Percentiles rank a stretch among this genome's conserved stretches.
These are phyloP conservation scores for Dorcus hopei DNA, from an alignment of 2,888 invertebrate genomes.

Conservation along the genomic window DNA sequence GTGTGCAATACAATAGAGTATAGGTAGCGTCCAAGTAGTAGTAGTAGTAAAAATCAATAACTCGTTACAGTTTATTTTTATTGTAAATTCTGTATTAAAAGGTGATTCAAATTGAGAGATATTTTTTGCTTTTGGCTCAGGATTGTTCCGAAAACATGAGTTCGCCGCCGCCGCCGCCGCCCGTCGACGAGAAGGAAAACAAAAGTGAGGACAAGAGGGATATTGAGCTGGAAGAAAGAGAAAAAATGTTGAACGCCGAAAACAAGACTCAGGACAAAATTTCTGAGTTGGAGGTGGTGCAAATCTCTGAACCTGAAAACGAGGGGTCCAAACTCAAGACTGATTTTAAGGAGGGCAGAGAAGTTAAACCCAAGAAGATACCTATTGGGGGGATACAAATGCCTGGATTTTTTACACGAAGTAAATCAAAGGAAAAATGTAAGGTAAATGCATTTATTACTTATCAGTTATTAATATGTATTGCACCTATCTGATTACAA, in stretches of 20 bases:
- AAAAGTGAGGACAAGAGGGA: constrained; percentile 64
- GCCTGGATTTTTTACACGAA: constrained; percentile 80
- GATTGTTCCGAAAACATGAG: constrained; percentile 8
- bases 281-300: constrained; percentile 29
- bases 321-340: constrained; percentile 54
- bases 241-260: constrained; percentile 60
- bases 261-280: constrained; percentile 56
- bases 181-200: constrained; percentile 22
- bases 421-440: constrained; percentile 69
- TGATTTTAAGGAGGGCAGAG: constrained; percentile 65
- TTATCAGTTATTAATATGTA: neutral
- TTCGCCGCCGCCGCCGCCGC: constrained; percentile 3
- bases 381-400: constrained; percentile 86
- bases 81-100: neutral
- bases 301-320: constrained; percentile 49
- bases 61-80: too few species aligned
- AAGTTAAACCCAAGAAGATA: constrained; percentile 77
- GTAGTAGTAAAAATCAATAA: too few species aligned
- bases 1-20: too few species aligned
- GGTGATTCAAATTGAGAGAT: neutral
- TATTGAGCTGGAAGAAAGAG: constrained; percentile 64
- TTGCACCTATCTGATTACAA: neutral
- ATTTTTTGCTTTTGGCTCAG: neutral
- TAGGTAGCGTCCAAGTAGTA: too few species aligned
- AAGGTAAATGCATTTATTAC: constrained; percentile 53